A percentile compares a stretch with the other conserved stretches of the same genome.
Evolutionary conservation across 2,888 invertebrate species (phyloP).

Genomic region (Drymonia ruficornis): DNA sequence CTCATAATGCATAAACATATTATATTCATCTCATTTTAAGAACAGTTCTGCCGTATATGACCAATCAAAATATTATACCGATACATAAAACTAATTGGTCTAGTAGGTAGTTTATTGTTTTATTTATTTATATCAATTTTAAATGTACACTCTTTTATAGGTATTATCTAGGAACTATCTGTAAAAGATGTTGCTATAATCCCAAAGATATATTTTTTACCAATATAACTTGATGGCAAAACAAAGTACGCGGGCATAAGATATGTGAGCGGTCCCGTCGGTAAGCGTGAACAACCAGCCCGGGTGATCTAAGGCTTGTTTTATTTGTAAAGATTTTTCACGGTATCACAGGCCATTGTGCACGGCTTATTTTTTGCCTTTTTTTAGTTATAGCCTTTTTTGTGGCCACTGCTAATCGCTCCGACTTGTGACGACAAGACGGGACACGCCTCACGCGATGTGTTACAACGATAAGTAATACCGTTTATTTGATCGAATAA

Average conservation of each 20-base stretch:
- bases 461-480: constrained; percentile 17
- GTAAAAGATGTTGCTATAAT: too few species aligned
- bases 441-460: constrained; percentile 60
- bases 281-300: constrained; percentile 43
- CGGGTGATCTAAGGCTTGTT: constrained; percentile 45
- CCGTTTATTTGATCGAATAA: constrained; percentile 15
- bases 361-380: constrained; percentile 44
- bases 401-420: constrained; percentile 59
- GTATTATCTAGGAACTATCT: too few species aligned
- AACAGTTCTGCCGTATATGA: too few species aligned
- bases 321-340: constrained; percentile 72
- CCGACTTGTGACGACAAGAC: constrained; percentile 72
- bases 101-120: too few species aligned
- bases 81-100: too few species aligned
- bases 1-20: too few species aligned
- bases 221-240: too few species aligned
- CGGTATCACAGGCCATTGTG: constrained; percentile 65
- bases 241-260: constrained; percentile 1
- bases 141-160: too few species aligned
- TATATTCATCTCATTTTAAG: too few species aligned
- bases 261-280: constrained; percentile 30
- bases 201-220: too few species aligned
- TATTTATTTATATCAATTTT: too few species aligned
- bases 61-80: too few species aligned
- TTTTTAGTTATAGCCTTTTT: constrained; percentile 46